Conservation (phyloP, 1,140 invertebrate species). For the Vanessa atalanta region DNA sequence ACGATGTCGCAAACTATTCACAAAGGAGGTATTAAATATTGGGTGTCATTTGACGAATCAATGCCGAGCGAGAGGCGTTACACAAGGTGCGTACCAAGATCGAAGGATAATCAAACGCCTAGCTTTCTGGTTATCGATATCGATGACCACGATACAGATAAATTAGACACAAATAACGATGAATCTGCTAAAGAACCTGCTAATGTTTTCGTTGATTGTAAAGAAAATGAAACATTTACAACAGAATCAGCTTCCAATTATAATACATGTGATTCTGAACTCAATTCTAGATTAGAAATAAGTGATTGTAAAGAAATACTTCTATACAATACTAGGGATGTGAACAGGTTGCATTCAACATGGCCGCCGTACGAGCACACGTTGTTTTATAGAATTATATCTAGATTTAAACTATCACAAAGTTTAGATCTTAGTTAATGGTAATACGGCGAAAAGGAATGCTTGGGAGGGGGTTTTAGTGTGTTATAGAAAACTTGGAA, state of each 20-base stretch:
- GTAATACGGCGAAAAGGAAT: background rate
- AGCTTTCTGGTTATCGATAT: conserved; percentile 58
- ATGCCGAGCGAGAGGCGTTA: conserved; percentile 27
- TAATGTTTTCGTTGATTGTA: background rate
- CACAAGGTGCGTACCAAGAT: conserved; percentile 27
- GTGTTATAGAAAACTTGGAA: too few relatives aligned
- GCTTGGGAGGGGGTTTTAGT: too few relatives aligned
- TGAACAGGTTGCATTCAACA: conserved; percentile 49
- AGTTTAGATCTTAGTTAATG: conserved; percentile 69
- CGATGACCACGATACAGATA: conserved; percentile 1
- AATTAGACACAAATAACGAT: background rate
- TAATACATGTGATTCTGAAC: conserved; percentile 51
- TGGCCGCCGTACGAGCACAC: conserved; percentile 79
- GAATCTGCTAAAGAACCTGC: background rate
- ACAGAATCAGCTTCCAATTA: conserved; percentile 36
- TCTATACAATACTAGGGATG: conserved; percentile 49
- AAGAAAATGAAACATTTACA: conserved; percentile 25
- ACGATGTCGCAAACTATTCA: conserved; percentile 70
- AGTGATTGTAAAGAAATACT: conserved; percentile 40
- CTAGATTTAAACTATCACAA: conserved; percentile 73
- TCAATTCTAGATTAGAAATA: conserved; percentile 26
- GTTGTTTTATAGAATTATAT: conserved; percentile 74
- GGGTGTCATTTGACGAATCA: conserved; percentile 73
- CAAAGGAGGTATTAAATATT: conserved; percentile 72
- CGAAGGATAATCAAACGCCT: conserved; percentile 49